These are phyloP conservation scores for Vandiemenella viatica DNA, from an alignment of 2,888 invertebrate species.

Conservation along the genomic window DNA sequence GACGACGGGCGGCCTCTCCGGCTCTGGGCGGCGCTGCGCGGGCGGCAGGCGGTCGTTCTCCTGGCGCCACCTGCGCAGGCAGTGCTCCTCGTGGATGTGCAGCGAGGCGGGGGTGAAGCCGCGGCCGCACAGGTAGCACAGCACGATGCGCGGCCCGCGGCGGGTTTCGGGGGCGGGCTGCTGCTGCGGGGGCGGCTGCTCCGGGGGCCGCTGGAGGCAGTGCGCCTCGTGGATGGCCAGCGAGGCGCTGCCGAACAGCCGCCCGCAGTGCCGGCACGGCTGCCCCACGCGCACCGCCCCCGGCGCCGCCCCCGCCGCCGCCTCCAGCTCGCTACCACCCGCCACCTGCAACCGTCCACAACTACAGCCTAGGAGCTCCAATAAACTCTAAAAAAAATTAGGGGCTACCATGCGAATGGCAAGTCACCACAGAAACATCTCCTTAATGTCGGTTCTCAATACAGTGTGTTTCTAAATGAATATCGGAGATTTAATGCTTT, in stretches of 20 bases:
- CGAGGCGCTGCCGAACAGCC: constrained; percentile 46
- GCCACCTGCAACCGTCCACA: too few species aligned
- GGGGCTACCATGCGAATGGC: too few species aligned
- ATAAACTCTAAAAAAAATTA: too few species aligned
- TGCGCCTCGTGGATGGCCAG: constrained; percentile 51
- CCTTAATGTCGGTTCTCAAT: too few species aligned
- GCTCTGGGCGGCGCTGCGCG: constrained; percentile 35
- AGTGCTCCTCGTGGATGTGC: constrained; percentile 49
- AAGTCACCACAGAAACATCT: too few species aligned
- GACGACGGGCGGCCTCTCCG: constrained; percentile 23
- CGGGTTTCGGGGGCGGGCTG: constrained; percentile 9
- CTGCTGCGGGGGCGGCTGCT: too few species aligned
- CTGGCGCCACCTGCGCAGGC: constrained; percentile 42
- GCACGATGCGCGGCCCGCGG: constrained; percentile 26
- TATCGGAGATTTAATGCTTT: too few species aligned
- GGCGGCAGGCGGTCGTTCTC: constrained; percentile 42
- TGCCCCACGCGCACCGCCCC: too few species aligned
- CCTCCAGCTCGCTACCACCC: too few species aligned
- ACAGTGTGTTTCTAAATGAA: too few species aligned
- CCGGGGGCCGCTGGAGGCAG: constrained; percentile 34
- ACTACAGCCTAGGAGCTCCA: too few species aligned
- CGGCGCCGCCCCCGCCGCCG: too few species aligned
- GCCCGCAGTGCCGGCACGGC: constrained; percentile 47
- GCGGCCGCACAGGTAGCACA: constrained; percentile 48
- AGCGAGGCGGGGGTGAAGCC: constrained; percentile 50